These are phyloP conservation scores for Talpa occidentalis DNA, from an alignment of 2,113 vertebrate species.

Conservation along the genomic window DNA sequence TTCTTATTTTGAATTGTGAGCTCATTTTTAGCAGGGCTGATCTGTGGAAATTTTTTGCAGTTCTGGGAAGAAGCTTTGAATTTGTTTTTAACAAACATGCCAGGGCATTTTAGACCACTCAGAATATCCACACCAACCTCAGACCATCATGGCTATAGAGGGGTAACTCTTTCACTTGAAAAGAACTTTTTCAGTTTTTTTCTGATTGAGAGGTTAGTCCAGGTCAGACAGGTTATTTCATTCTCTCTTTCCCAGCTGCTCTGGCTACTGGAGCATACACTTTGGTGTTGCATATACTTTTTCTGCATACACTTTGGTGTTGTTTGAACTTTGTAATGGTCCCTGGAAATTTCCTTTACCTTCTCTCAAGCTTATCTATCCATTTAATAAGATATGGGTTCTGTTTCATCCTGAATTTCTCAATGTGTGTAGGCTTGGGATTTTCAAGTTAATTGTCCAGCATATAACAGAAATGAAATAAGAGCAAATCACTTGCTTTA, in stretches of 20 bases:
- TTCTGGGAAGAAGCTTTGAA: neutral
- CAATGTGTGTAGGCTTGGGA: neutral
- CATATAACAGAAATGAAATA: constrained; percentile 35
- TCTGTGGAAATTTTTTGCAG: neutral
- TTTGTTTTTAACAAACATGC: neutral
- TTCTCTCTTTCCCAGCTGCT: neutral
- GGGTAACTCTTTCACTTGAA: neutral
- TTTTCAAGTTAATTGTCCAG: constrained; percentile 38
- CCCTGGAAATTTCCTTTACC: neutral
- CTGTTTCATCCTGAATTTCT: constrained; percentile 36
- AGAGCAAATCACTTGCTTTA: neutral
- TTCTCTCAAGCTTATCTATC: neutral
- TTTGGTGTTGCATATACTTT: neutral
- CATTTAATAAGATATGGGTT: neutral
- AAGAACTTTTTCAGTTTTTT: neutral
- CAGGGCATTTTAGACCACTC: neutral
- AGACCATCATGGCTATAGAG: neutral
- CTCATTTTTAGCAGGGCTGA: neutral
- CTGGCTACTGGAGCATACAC: neutral
- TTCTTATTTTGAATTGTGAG: constrained; percentile 17
- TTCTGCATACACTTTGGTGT: neutral
- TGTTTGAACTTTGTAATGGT: neutral
- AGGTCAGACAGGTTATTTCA: neutral
- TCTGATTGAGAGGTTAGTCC: neutral
- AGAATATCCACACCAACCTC: neutral